These are phyloP conservation scores for Acanthosoma haemorrhoidale DNA, from an alignment of 2,888 invertebrate species.

Conservation along the genomic window DNA sequence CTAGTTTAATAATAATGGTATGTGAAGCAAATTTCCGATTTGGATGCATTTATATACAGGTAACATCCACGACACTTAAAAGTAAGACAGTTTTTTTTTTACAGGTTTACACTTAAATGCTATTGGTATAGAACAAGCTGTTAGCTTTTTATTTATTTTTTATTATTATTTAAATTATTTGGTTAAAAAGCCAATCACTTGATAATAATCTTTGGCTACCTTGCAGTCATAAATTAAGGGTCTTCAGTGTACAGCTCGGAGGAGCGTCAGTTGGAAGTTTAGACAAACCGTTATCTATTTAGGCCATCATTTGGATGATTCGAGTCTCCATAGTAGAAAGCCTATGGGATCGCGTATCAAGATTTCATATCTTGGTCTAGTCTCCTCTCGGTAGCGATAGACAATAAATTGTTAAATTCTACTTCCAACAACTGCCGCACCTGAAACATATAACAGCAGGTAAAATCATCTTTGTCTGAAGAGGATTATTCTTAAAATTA, in stretches of 20 bases:
- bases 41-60: conserved; percentile 25
- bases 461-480: too few species aligned
- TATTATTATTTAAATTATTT: not conserved
- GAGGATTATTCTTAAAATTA: too few species aligned
- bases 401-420: conserved; percentile 83
- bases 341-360: conserved; percentile 46
- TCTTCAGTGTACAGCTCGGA: conserved; percentile 6
- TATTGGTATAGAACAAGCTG: conserved; percentile 22
- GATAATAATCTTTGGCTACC: conserved; percentile 27
- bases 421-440: conserved; percentile 85
- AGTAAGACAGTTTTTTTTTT: not conserved
- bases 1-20: conserved; percentile 30
- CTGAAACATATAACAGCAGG: too few species aligned
- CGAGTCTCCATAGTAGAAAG: not conserved
- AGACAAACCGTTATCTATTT: conserved; percentile 24
- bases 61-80: conserved; percentile 20
- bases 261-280: not conserved
- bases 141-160: not conserved
- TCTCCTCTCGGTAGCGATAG: conserved; percentile 76
- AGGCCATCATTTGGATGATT: conserved; percentile 26
- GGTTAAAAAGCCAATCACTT: conserved; percentile 13
- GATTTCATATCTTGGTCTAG: conserved; percentile 52
- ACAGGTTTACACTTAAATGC: conserved; percentile 8
- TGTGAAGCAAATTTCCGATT: conserved; percentile 16
- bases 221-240: conserved; percentile 25